Conservation (phyloP, 2,797 vertebrate species). For the Lateolabrax maculatus region DNA sequence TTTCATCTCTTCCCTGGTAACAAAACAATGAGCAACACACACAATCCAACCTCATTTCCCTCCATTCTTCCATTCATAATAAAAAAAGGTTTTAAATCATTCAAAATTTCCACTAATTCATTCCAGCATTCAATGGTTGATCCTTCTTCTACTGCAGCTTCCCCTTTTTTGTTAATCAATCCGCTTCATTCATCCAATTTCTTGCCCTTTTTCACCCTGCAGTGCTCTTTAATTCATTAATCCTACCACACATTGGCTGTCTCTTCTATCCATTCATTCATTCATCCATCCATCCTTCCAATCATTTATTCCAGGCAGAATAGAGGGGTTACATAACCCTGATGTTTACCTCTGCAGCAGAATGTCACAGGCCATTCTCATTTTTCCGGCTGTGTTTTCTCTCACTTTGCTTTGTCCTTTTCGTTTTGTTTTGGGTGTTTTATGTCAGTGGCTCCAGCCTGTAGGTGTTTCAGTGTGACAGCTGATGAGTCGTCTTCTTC, state of each 20-base stretch:
- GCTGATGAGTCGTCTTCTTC: constrained; percentile 16
- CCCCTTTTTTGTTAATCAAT: neutral
- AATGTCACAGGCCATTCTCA: constrained; percentile 89
- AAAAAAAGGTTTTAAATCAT: constrained; percentile 14
- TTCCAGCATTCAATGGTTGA: neutral
- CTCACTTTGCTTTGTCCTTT: constrained; percentile 44
- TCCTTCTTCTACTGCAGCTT: neutral
- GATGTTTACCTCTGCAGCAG: constrained; percentile 89
- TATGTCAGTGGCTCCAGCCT: constrained; percentile 36
- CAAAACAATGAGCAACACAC: constrained; percentile 24
- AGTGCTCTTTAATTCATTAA: constrained; percentile 2
- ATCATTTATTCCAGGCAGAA: constrained; percentile 36
- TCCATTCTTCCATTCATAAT: constrained; percentile 8
- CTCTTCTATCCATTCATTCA: neutral
- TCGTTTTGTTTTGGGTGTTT: constrained; percentile 17
- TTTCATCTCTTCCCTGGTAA: constrained; percentile 21
- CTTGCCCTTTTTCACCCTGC: neutral
- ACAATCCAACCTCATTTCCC: constrained; percentile 19
- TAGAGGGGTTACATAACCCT: constrained; percentile 56
- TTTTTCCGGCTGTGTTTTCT: constrained; percentile 59
- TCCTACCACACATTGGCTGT: constrained; percentile 4
- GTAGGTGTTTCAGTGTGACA: constrained; percentile 24
- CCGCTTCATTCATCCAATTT: neutral
- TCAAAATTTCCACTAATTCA: constrained; percentile 13
- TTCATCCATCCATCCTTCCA: constrained; percentile 14